Base-by-base conservation (phyloP, 2,888 invertebrate species). In the Hyppa rectilinea region DNA sequence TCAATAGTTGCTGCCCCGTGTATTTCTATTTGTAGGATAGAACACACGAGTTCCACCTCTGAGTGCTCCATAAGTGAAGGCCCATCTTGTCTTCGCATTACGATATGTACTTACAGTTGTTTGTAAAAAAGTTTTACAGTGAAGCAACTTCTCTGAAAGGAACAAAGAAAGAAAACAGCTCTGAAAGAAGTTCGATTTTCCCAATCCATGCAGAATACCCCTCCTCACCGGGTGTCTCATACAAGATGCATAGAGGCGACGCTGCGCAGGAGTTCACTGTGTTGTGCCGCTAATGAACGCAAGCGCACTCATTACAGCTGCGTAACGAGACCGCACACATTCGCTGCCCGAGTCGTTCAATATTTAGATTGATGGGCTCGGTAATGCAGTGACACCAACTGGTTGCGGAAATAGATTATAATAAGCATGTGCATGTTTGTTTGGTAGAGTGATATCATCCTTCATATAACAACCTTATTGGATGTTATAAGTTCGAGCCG, bases 221-320 rank as follows among this genome's bases (percentile, higher is more conserved):
- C 82, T 68, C 81, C 87, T 52, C 87, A 82, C 86, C 89, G 89
- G 88, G 90, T 87, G 89, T 91, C 93, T 95, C 94, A 94, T 95
- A 94, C 93, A 95, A 94, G 91, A 95, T 95, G 94, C 94, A 95
- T 94, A 90, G 91, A 88, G 83, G 84, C 87, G 87, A 82, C 81
- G 83, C 88, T 88, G 90, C 89, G 88, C 88, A 75, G 87, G 82
- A 87, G 85, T 84, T n/a, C 80, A 80, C 74, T 75, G 85, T 84
- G 87, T 81, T 84, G 89, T 92, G 79, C 88, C 86, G 78, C 89
- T 94, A 94, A 95, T 95, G 94, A 94, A 94, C 92, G 91, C 91
- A 88, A 86, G 84, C 84, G 85, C 87, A 91, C 92, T 94, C 93
- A 94, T 94, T 93, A 93, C 85, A 75, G 77, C 77, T 78, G 78